Base-by-base conservation (phyloP, 1,140 invertebrate species). In the Papilio glaucus region DNA sequence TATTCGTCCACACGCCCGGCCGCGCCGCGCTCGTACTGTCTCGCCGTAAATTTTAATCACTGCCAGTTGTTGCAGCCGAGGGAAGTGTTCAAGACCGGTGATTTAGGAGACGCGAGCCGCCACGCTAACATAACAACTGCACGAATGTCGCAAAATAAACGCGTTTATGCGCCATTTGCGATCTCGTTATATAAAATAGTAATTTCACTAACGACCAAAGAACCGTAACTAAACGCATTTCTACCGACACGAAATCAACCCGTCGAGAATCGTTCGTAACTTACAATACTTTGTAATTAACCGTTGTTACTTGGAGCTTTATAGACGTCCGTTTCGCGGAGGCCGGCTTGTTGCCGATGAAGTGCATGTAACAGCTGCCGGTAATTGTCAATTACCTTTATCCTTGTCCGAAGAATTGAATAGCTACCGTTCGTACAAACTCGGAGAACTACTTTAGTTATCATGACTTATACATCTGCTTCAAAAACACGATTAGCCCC, bases 21-120 rank as follows among this genome's bases (percentile, higher is more conserved):
- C 69, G 79, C 79, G 81, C 84, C 81, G 78, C 87, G 89, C 91
- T 92, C 90, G 89, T 91, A 91, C 89, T 91, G 83, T 84, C 81
- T 87, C 81, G 86, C 80, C 85, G 88, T 92, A 91, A 91, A 92
- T 92, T 92, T 91, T 91, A 90, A 90, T 92, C 88, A 89, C 87
- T 89, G 89, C 85, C 90, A 91, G 87, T 89, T 86, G 87, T 89
- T 90, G 78, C 83, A 86, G 80, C 82, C 74, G 84, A 85, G 85
- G 84, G 77, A 91, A 89, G 86, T 81, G 85, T 86, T 88, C 85
- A 87, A 87, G 88, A 88, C 88, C 85, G 85, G 83, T 91, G 87
- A 92, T 92, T 91, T 90, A 92, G 80, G 77, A 79, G 85, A 85
- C 83, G 73, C 82, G 76, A 85, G 71, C 74, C 84, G 85, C 79